Conservation (phyloP, 2,113 vertebrate genomes). For the Apus apus region DNA sequence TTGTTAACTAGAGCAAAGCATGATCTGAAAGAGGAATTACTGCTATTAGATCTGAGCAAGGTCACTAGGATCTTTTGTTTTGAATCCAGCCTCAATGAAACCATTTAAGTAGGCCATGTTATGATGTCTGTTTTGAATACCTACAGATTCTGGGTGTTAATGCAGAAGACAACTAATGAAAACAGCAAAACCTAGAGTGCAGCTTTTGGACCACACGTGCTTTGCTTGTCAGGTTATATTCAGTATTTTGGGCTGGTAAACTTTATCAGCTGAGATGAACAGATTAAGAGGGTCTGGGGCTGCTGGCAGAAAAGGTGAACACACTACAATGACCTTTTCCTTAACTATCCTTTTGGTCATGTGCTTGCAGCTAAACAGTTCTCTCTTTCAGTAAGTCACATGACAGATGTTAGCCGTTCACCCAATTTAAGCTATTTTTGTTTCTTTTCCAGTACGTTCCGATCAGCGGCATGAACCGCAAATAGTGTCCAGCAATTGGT, state of each 20-base stretch:
- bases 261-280: not conserved
- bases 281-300: not conserved
- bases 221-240: constrained; percentile 10
- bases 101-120: not conserved
- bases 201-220: not conserved
- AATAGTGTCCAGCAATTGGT: not conserved
- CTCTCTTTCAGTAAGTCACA: constrained; percentile 54
- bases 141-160: constrained; percentile 3
- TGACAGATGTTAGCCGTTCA: constrained; percentile 11
- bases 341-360: not conserved
- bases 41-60: constrained; percentile 18
- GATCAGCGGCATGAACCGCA: constrained; percentile 30
- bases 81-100: constrained; percentile 28
- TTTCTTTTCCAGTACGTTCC: constrained; percentile 55
- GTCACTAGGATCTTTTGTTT: constrained; percentile 28
- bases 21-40: constrained; percentile 12
- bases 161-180: not conserved
- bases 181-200: not conserved
- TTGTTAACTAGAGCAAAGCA: not conserved
- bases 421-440: constrained; percentile 63
- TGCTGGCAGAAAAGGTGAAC: not conserved
- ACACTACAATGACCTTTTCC: not conserved
- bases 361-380: not conserved
- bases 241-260: not conserved
- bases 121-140: not conserved